phyloP scores from a whole-genome alignment of 2,797 vertebrate species.

The Propithecus perrieri region DNA sequence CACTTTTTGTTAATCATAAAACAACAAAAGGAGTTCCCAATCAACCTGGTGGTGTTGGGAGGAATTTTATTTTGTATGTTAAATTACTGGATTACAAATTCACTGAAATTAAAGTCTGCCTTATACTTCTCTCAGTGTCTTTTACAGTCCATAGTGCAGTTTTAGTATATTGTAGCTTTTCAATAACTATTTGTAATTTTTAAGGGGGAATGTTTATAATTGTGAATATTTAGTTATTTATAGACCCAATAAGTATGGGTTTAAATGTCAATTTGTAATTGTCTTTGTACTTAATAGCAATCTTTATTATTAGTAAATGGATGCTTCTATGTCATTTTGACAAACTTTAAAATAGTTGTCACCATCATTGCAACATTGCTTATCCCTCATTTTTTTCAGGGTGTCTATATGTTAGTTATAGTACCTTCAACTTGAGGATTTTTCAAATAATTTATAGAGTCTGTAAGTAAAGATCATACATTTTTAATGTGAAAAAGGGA shows the following conservation, averaged over 20 bases:
- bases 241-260: not conserved
- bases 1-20: not conserved
- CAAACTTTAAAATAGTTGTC: not conserved
- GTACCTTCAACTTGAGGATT: not conserved
- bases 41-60: not conserved
- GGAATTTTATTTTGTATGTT: not conserved
- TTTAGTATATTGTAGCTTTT: constrained; percentile 9
- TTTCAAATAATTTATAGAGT: not conserved
- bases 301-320: not conserved
- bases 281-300: not conserved
- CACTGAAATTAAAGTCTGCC: not conserved
- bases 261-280: not conserved
- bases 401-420: not conserved
- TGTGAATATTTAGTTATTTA: not conserved
- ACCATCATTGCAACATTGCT: not conserved
- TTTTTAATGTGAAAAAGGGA: not conserved
- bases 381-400: not conserved
- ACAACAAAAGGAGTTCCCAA: not conserved
- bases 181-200: not conserved
- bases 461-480: not conserved
- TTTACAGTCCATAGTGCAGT: not conserved
- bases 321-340: not conserved
- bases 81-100: not conserved
- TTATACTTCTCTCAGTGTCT: not conserved
- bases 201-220: not conserved